Conservation (phyloP, 2,797 vertebrate species). For the Amniataba percoides region DNA sequence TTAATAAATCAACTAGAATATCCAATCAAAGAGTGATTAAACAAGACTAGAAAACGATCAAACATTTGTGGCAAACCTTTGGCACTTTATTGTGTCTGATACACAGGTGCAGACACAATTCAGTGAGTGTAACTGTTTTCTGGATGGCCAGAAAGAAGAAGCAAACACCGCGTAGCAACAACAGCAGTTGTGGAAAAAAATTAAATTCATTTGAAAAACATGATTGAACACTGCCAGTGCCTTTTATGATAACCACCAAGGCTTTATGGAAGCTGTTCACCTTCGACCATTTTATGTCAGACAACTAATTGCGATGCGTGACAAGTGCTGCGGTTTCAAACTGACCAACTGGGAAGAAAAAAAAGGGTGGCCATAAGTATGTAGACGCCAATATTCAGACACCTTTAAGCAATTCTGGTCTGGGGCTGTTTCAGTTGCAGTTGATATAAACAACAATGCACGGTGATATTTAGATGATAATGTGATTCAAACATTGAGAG, state of each 20-base stretch:
- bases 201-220: background rate
- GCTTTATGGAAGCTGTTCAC: slow-evolving; percentile 3
- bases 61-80: background rate
- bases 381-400: background rate
- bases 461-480: background rate
- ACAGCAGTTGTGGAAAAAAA: background rate
- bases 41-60: background rate
- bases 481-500: background rate
- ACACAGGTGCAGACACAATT: background rate
- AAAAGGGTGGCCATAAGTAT: slow-evolving; percentile 9
- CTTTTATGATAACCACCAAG: slow-evolving; percentile 1
- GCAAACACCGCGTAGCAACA: background rate
- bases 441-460: background rate
- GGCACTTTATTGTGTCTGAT: background rate
- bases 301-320: slow-evolving; percentile 6
- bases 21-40: background rate
- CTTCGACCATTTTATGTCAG: background rate
- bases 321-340: slow-evolving; percentile 9
- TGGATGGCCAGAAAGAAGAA: slow-evolving; percentile 1
- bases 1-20: background rate
- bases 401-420: background rate
- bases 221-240: background rate
- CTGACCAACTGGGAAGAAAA: background rate
- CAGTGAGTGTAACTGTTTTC: background rate
- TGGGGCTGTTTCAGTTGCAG: background rate